These are phyloP conservation scores for Xestobium rufovillosum DNA, from an alignment of 2,888 invertebrate genomes.

Conservation along the genomic window DNA sequence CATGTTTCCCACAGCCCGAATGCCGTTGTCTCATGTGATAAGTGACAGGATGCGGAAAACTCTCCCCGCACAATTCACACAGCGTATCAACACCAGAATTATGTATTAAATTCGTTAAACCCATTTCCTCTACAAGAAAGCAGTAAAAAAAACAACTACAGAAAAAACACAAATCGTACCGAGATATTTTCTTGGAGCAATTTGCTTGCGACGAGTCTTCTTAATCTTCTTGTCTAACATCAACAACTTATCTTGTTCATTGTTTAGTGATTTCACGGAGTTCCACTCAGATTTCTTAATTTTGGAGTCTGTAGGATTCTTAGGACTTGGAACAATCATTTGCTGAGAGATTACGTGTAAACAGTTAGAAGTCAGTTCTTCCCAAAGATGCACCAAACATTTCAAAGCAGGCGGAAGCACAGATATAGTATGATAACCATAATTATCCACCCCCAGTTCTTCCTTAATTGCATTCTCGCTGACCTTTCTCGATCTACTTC, in stretches of 20 bases:
- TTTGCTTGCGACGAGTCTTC: slow-evolving; percentile 54
- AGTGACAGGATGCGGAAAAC: slow-evolving; percentile 72
- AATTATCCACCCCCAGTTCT: slow-evolving; percentile 41
- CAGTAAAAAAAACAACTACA: not conserved
- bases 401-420: slow-evolving; percentile 82
- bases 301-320: slow-evolving; percentile 24
- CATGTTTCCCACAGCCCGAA: slow-evolving; percentile 83
- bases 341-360: slow-evolving; percentile 60
- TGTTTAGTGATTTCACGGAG: slow-evolving; percentile 33
- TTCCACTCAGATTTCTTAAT: slow-evolving; percentile 31
- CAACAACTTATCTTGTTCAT: slow-evolving; percentile 41
- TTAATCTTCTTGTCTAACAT: slow-evolving; percentile 43
- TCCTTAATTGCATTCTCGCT: slow-evolving; percentile 49
- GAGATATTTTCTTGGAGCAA: slow-evolving; percentile 39
- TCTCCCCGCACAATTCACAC: slow-evolving; percentile 84
- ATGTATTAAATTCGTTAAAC: slow-evolving; percentile 33
- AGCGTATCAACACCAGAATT: slow-evolving; percentile 34
- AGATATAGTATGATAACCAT: slow-evolving; percentile 54
- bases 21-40: slow-evolving; percentile 88
- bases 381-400: slow-evolving; percentile 85
- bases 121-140: slow-evolving; percentile 32
- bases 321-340: slow-evolving; percentile 52
- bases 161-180: slow-evolving; percentile 27
- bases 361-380: slow-evolving; percentile 65
- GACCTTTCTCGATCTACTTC: slow-evolving; percentile 44